These are phyloP conservation scores for Rhadinocentrus ornatus DNA, from an alignment of 2,797 vertebrate genomes.

Conservation along the genomic window DNA sequence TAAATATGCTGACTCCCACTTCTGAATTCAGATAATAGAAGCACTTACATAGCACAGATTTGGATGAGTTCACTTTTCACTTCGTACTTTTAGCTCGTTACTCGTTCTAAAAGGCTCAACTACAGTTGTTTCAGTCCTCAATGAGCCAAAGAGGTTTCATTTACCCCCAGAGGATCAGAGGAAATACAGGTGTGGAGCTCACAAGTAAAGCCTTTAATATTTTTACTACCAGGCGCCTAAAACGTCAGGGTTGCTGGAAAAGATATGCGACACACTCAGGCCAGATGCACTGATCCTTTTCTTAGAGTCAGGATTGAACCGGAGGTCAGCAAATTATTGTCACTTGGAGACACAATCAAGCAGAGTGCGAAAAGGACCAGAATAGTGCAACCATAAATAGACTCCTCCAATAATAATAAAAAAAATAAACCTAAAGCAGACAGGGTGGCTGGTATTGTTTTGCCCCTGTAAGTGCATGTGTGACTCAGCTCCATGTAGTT, in stretches of 20 bases:
- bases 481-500: too few relatives aligned
- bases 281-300: neutral
- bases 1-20: conserved; percentile 34
- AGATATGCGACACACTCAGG: neutral
- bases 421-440: neutral
- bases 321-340: neutral
- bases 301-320: neutral
- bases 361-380: neutral
- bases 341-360: neutral
- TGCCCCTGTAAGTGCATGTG: too few relatives aligned
- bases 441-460: neutral
- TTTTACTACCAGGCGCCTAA: neutral
- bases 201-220: neutral
- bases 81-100: conserved; percentile 17
- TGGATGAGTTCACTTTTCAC: conserved; percentile 16
- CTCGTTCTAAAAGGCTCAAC: conserved; percentile 18
- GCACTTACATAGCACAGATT: conserved; percentile 19
- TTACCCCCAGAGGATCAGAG: neutral
- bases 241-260: neutral
- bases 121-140: conserved; percentile 10
- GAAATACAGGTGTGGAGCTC: neutral
- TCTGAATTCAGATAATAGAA: conserved; percentile 13
- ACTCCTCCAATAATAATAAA: neutral
- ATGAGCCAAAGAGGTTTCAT: conserved; percentile 12
- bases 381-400: neutral